These are phyloP conservation scores for Drosophila melanogaster DNA, from an alignment of 1,140 invertebrate species.

Conservation along the genomic window Release_6_plus_ISO1_MT NT_033777.3:21201501-21202000, in stretches of 20 bases:
- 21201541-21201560: too few relatives aligned
- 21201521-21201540: too few relatives aligned
- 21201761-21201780: slow-evolving; percentile 84
- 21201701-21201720: slow-evolving; percentile 62
- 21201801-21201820: slow-evolving; percentile 84
- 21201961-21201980: slow-evolving; percentile 29
- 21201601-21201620: neutral
- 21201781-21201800: slow-evolving; percentile 79
- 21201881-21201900: slow-evolving; percentile 68
- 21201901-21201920: slow-evolving; percentile 60
- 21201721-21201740: slow-evolving; percentile 60
- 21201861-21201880: slow-evolving; percentile 78
- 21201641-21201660: neutral
- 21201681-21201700: slow-evolving; percentile 75
- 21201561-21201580: too few relatives aligned
- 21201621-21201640: slow-evolving; percentile 2
- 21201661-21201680: slow-evolving; percentile 19
- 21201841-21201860: slow-evolving; percentile 78
- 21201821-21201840: slow-evolving; percentile 65
- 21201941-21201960: slow-evolving; percentile 57
- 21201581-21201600: too few relatives aligned
- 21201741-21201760: slow-evolving; percentile 76
- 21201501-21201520: neutral
- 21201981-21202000: slow-evolving; percentile 86
- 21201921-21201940: slow-evolving; percentile 51